Base-by-base conservation (phyloP, 2,113 vertebrate genomes). In the Lates calcarifer region DNA sequence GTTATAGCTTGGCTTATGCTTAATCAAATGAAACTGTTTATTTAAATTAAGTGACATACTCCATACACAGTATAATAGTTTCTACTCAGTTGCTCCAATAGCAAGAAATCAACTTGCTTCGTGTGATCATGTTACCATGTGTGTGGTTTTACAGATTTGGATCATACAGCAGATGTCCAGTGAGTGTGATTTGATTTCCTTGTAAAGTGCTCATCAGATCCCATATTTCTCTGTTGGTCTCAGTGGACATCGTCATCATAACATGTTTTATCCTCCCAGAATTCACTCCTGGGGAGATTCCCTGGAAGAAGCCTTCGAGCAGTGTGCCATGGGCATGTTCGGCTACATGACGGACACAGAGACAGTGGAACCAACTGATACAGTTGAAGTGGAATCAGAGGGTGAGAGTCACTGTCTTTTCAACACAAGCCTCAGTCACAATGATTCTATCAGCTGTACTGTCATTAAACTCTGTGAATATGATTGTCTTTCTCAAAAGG, bases 161-260 rank as follows among this genome's bases (percentile, higher is more conserved):
- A 99, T 89, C 98, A 99, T 85, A 99, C 98, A 8, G 98, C 98
- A 37, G 98, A 99, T 85, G 98, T 99, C 79, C 98, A 99, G 98
- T 99, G 90, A 98, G 98, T 98, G 31, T 61, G 14, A 24, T 29
- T 57, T 73, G 3, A 61, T 39, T 67, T 55, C 22, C 28, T n/a
- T 3, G 0, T 24, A 17, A 33, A 62, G 2, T 33, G 11, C 24
- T 49, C 45, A 6, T 58, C 35, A 24, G 5, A 61, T 51, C 10
- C 53, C 4, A 8, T 31, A 3, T 60, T 28, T 41, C 11, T 55
- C 18, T 55, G 49, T 51, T 41, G 43, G 41, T 61, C 55, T 31
- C 5, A 41, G 3, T 45, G 1, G 2, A 47, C 28, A 45, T 33
- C 0, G 2, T 2, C 9, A 1, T 68, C 2, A 12, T 28, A 28